Evolutionary conservation across 1,140 invertebrate species (phyloP).

Genomic region (Trichomalopsis sarcophagae): DNA sequence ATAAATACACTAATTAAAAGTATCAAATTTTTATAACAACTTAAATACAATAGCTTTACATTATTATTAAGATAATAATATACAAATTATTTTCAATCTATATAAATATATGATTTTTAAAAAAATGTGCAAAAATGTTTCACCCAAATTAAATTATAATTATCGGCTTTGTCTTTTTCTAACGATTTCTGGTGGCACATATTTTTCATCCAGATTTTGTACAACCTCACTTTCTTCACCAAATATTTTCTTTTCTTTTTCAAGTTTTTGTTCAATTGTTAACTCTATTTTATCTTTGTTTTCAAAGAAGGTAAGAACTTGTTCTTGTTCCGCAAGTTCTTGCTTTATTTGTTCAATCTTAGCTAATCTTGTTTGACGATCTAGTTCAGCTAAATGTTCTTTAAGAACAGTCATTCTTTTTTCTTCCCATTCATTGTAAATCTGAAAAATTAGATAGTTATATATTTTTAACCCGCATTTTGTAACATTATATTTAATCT

Average conservation of each 20-base stretch:
- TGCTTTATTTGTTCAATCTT: constrained; percentile 78
- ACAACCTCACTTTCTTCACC: constrained; percentile 47
- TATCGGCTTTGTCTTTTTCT: constrained; percentile 13
- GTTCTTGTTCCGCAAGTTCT: constrained; percentile 78
- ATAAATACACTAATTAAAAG: background rate
- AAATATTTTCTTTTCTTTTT: constrained; percentile 64
- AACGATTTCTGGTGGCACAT: constrained; percentile 80
- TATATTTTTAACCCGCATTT: background rate
- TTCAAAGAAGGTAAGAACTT: constrained; percentile 86
- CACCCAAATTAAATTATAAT: background rate
- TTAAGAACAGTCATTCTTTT: constrained; percentile 76
- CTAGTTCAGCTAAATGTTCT: constrained; percentile 76
- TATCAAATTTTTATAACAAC: constrained; percentile 26
- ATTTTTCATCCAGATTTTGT: constrained; percentile 75
- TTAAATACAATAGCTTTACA: constrained; percentile 1
- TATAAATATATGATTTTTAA: background rate
- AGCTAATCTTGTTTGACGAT: constrained; percentile 75
- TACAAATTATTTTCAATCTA: constrained; percentile 4
- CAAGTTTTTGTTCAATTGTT: constrained; percentile 78
- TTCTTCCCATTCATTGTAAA: constrained; percentile 78
- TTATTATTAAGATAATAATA: background rate
- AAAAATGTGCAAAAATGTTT: background rate
- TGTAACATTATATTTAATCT: background rate
- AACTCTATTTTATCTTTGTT: constrained; percentile 85
- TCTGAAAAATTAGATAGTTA: constrained; percentile 68